Conservation (phyloP, 2,888 invertebrate species). For the Orthonychiurus folsomi region DNA sequence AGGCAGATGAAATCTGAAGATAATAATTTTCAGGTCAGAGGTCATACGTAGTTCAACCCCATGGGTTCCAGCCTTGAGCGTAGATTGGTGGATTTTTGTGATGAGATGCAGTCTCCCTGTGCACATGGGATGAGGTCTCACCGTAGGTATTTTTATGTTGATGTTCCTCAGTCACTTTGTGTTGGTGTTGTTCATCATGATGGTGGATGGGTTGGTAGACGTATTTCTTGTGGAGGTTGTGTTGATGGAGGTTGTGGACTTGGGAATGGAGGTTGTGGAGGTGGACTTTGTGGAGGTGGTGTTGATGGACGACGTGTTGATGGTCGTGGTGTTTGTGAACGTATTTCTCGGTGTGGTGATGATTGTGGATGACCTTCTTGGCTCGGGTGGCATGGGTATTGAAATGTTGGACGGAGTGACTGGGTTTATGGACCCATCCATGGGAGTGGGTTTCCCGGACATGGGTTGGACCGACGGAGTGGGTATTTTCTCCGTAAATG, state of each 20-base stretch:
- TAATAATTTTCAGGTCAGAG: too few relatives aligned
- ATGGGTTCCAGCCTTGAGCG: conserved; percentile 2
- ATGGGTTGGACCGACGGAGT: conserved; percentile 9
- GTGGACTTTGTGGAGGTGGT: conserved; percentile 22
- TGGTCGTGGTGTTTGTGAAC: conserved; percentile 22
- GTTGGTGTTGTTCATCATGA: conserved; percentile 12
- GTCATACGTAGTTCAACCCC: too few relatives aligned
- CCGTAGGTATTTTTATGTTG: conserved; percentile 19
- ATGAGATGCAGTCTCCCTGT: conserved; percentile 13
- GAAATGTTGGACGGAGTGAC: conserved; percentile 17
- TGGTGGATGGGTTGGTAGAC: conserved; percentile 22
- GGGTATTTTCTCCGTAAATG: background rate
- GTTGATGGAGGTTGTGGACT: conserved; percentile 20
- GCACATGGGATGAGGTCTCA: conserved; percentile 15
- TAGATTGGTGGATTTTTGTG: conserved; percentile 12
- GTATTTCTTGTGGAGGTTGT: conserved; percentile 17
- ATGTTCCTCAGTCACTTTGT: conserved; percentile 14
- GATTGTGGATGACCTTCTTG: conserved; percentile 20
- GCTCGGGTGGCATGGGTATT: conserved; percentile 5
- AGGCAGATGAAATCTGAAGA: too few relatives aligned
- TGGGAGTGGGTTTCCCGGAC: conserved; percentile 18
- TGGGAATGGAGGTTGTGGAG: conserved; percentile 22
- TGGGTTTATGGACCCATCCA: conserved; percentile 10
- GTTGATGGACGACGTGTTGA: conserved; percentile 24
- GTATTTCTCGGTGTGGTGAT: conserved; percentile 19